Percentiles rank a stretch among this genome's conserved stretches.
Evolutionary conservation across 2,797 vertebrate genomes (phyloP).

Genomic region (Cirrhinus mrigala): DNA sequence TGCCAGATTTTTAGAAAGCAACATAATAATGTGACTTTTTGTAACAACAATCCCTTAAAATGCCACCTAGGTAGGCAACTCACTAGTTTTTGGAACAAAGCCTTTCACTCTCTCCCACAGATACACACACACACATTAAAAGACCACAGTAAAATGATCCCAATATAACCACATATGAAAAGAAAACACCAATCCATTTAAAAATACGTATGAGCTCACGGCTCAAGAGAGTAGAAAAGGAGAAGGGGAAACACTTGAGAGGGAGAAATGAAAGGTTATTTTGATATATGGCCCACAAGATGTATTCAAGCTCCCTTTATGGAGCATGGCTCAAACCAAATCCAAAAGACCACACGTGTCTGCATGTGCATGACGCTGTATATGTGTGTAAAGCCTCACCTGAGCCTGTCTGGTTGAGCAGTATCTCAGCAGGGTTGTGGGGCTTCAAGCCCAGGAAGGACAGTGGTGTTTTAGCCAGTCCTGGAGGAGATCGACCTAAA

Average conservation of each 20-base stretch:
- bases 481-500: constrained; percentile 92
- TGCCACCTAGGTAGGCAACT: background rate
- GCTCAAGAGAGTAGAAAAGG: constrained; percentile 33
- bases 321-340: background rate
- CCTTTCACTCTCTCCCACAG: constrained; percentile 8
- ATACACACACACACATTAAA: constrained; percentile 3
- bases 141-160: constrained; percentile 27
- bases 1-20: background rate
- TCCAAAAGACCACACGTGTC: background rate
- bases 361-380: background rate
- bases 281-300: constrained; percentile 23
- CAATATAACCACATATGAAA: constrained; percentile 39
- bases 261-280: constrained; percentile 44
- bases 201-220: constrained; percentile 41
- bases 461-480: constrained; percentile 93
- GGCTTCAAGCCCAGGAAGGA: constrained; percentile 95
- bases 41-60: background rate
- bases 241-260: constrained; percentile 18
- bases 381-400: constrained; percentile 72
- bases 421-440: constrained; percentile 93
- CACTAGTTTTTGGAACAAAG: background rate
- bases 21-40: background rate
- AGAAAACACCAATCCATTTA: constrained; percentile 46
- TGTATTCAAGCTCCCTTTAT: constrained; percentile 38
- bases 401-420: constrained; percentile 88